Conservation (phyloP, 2,888 invertebrate genomes). For the Phyllotreta cruciferae region DNA sequence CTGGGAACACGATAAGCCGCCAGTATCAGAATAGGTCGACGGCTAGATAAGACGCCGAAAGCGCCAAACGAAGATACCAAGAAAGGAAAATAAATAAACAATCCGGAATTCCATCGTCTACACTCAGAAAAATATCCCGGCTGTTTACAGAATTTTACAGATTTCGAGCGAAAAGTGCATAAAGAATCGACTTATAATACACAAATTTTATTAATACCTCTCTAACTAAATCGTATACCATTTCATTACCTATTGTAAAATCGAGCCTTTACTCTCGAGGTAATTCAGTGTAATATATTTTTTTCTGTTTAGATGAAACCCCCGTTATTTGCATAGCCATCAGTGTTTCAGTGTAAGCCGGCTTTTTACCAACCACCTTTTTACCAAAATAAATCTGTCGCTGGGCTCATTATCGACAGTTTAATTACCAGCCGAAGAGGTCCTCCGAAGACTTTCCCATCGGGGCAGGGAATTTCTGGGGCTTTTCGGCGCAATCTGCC, state of each 20-base stretch:
- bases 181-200: no score
- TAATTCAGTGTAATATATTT: neutral
- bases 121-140: conserved; percentile 31
- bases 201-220: no score
- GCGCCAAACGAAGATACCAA: conserved; percentile 48
- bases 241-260: no score
- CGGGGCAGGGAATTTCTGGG: conserved; percentile 30
- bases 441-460: conserved; percentile 35
- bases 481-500: conserved; percentile 26
- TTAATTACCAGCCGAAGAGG: conserved; percentile 41
- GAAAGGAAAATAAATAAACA: conserved; percentile 49
- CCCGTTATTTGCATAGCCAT: neutral
- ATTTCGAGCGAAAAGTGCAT: neutral
- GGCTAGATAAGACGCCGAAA: conserved; percentile 51
- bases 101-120: conserved; percentile 44
- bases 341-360: conserved; percentile 30
- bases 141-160: neutral
- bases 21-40: conserved; percentile 45
- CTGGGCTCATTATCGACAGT: conserved; percentile 44
- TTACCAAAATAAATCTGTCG: conserved; percentile 41
- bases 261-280: neutral
- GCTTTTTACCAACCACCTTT: conserved; percentile 28
- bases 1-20: conserved; percentile 48
- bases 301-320: neutral
- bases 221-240: no score